Base-by-base conservation (phyloP, 2,113 vertebrate genomes). In the Anser brachyrhynchus region DNA sequence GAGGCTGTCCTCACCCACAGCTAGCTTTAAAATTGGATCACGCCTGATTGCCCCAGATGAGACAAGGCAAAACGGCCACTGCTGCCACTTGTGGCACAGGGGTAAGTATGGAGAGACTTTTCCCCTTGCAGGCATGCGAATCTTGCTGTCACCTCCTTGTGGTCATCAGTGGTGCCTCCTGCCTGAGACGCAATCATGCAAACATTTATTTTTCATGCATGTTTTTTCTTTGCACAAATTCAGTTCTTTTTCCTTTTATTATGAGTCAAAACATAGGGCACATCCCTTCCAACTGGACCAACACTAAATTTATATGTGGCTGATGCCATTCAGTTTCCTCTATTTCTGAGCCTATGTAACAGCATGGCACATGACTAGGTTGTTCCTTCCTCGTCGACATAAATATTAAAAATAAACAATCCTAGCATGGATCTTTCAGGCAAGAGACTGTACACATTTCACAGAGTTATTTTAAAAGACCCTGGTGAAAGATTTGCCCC, bases 1-100 rank as follows among this genome's bases (percentile, higher is more conserved):
- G 54, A 76, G 52, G 33, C 49, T 52, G 17, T 4, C 11, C 29
- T 49, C 2, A 1, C 44, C 13, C 14, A 49, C 0, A 0, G 39
- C 10, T 64, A 64, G 51, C n/a, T 89, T 44, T 86, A 62, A 66
- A 92, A 70, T 0, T 7, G 21, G 13, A 11, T 84, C 61, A 74
- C 51, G 41, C 57, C 0, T 9, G 46, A 10, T 1, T 18, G 37
- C 76, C 69, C 76, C 39, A 43, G 78, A 46, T 0, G 5, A 74
- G 51, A 55, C 12, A 29, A 15, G 11, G 76, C 59, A 74, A 84
- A 72, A 15, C 23, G 86, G 69, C 37, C 69, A 29, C 0, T 2
- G 1, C 3, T 26, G 17, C 20, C 44, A 41, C n/a, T 19, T 4
- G 28, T 1, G 3, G 55, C 59, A 22, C 37, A 7, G 16, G 25